Conservation (phyloP, 2,888 invertebrate species). For the Gerris lacustris region DNA sequence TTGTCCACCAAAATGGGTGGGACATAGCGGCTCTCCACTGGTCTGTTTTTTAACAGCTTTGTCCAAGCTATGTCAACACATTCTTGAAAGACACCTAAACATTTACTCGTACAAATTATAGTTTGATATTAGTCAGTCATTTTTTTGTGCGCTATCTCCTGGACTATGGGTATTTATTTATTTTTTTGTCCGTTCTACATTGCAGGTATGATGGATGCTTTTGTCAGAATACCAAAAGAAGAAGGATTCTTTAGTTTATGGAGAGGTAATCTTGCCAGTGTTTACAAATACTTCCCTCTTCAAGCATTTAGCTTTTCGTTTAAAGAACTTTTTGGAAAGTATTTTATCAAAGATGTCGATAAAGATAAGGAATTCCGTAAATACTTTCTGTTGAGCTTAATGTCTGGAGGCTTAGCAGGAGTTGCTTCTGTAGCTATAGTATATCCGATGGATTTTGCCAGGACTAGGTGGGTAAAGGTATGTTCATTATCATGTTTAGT, state of each 20-base stretch:
- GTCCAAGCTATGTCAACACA: too few species aligned
- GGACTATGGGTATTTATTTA: too few species aligned
- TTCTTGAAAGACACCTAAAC: too few species aligned
- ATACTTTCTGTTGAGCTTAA: conserved; percentile 58
- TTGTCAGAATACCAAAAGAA: conserved; percentile 53
- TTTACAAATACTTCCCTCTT: conserved; percentile 64
- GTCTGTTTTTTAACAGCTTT: too few species aligned
- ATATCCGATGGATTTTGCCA: conserved; percentile 63
- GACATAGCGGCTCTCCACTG: too few species aligned
- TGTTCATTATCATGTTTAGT: background rate
- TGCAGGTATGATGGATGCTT: conserved; percentile 53
- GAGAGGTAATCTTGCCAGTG: conserved; percentile 68
- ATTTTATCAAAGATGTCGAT: conserved; percentile 56
- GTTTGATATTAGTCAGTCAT: too few species aligned
- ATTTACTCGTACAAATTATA: too few species aligned
- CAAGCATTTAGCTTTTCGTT: conserved; percentile 68
- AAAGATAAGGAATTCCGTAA: conserved; percentile 61
- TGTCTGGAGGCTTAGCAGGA: conserved; percentile 66
- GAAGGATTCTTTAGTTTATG: conserved; percentile 58
- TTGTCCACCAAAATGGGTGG: too few species aligned
- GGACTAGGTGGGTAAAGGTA: conserved; percentile 45
- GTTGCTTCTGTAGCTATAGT: conserved; percentile 64
- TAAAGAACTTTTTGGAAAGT: conserved; percentile 62
- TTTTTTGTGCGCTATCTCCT: too few species aligned
- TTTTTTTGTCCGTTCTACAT: too few species aligned